Evolutionary conservation across 2,888 invertebrate genomes (phyloP), one percentile per base, ranked within the genome.

Genomic region (Melinaea marsaeus): DNA sequence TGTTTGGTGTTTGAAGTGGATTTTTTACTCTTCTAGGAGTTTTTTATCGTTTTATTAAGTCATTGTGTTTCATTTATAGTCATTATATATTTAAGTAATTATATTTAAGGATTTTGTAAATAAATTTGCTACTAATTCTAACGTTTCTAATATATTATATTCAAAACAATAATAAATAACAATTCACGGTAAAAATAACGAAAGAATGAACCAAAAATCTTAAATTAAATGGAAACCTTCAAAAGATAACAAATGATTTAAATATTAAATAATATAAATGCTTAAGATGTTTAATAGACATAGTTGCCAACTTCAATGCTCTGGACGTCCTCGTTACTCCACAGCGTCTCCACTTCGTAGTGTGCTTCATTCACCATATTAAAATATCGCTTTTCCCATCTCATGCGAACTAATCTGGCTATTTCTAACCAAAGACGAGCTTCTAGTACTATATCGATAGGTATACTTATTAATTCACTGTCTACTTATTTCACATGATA

Each of bases 291-390:
- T 66, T 60, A 87, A 69, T 88, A 88, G 6, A 86, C 70, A 58
- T 80, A 86, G 71, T 87, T 89, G 22, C 79, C 78, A 45, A 89
- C 80, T 79, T 90, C 89, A 5, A 90, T 78, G 69, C 89, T 89
- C 42, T 83, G 86, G 2, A 82, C 82, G 9, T 87, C 88, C 0
- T 86, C 86, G 57, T 86, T 85, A 70, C 83, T 86, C 86, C 87
- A 87, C 0, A 88, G 74, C 0, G 88, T 88, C 62, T 88, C 81
- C 0, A 86, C 76, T 64, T 85, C 84, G 57, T 79, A 78, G 9
- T 72, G 72, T 0, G 77, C 55, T 33, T 74, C 74, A 2, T 67
- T 71, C 0, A 72, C 60, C 0, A 69, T 59, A 11, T 69, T 69
- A 33, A 71, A 64, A 61, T 76, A 67, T 35, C 84, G 75, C 1